Base-by-base conservation (phyloP, 2,797 vertebrate genomes). In the Acestrorhynchus altus region DNA sequence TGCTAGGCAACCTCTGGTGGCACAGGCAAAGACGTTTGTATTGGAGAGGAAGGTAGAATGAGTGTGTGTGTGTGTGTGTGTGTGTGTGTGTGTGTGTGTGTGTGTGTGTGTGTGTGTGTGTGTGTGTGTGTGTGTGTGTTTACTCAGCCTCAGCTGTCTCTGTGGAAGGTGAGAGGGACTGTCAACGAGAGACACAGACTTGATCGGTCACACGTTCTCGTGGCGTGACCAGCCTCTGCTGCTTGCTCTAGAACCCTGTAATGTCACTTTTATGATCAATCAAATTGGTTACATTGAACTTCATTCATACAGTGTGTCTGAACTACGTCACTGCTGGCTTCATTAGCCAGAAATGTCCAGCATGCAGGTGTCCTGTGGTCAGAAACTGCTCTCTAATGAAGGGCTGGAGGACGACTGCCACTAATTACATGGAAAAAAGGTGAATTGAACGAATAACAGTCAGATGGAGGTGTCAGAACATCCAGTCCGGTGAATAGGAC, bases 1-100 rank as follows among this genome's bases (percentile, higher is more conserved):
- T 93, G 89, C 93, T 80, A 88, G 82, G 93, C 91, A 91, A 94
- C 92, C 76, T 6, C 66, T 57, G 70, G 69, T 60, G 75, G 74
- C 28, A 39, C 46, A 44, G 72, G 22, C 35, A 70, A 78, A 68
- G 77, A 51, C 57, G 47, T 70, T 59, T 66, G 42, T 56, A 42
- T 71, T 57, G 61, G 28, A 57, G 61, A 65, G 76, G 66, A 59
- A 31, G 47, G 52, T 47, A 52, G 31, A 60, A 60, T 35, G 15
- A 60, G 9, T 59, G 15, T 15, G 24, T 59, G 26, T 59, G 56
- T 31, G 13, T 42, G 26, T 73, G 46, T 66, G 28, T 39, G 63
- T 75, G 16, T 49, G 42, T 63, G 51, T 74, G 72, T 82, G 28
- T 61, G 28, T 44, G 63, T 73, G 20, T 56, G 47, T 18, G 56